Conservation (phyloP, 1,140 invertebrate species). For the Helicoverpa armigera region DNA sequence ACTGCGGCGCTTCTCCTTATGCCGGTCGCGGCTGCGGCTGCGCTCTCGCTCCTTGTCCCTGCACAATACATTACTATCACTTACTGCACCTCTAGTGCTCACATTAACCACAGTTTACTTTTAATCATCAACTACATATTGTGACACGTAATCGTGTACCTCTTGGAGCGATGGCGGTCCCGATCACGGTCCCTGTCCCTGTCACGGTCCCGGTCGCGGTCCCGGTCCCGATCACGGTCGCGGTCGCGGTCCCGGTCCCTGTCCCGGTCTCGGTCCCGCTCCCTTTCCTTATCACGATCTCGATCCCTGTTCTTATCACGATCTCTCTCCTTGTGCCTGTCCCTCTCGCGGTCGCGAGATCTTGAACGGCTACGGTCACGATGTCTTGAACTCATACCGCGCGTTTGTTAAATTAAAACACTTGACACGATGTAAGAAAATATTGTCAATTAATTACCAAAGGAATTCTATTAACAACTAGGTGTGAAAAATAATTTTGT, state of each 20-base stretch:
- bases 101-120: too few species aligned
- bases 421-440: too few species aligned
- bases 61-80: slow-evolving; percentile 7
- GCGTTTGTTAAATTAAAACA: not conserved
- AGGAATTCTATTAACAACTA: too few species aligned
- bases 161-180: slow-evolving; percentile 83
- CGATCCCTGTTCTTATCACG: slow-evolving; percentile 70
- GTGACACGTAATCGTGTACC: slow-evolving; percentile 58
- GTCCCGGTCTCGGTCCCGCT: slow-evolving; percentile 81
- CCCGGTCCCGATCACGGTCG: slow-evolving; percentile 63
- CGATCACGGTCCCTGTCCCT: slow-evolving; percentile 83
- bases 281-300: slow-evolving; percentile 72
- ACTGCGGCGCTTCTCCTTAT: slow-evolving; percentile 85
- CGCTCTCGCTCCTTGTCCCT: slow-evolving; percentile 83
- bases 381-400: slow-evolving; percentile 82
- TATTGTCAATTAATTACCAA: too few species aligned
- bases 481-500: too few species aligned
- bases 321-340: slow-evolving; percentile 65
- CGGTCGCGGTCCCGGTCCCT: slow-evolving; percentile 70
- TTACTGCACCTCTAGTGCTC: too few species aligned
- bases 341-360: slow-evolving; percentile 80
- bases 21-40: slow-evolving; percentile 78
- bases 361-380: slow-evolving; percentile 74
- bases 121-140: not conserved
- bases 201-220: slow-evolving; percentile 80